Conservation (phyloP, 2,113 vertebrate species). For the Lasiurus cinereus region DNA sequence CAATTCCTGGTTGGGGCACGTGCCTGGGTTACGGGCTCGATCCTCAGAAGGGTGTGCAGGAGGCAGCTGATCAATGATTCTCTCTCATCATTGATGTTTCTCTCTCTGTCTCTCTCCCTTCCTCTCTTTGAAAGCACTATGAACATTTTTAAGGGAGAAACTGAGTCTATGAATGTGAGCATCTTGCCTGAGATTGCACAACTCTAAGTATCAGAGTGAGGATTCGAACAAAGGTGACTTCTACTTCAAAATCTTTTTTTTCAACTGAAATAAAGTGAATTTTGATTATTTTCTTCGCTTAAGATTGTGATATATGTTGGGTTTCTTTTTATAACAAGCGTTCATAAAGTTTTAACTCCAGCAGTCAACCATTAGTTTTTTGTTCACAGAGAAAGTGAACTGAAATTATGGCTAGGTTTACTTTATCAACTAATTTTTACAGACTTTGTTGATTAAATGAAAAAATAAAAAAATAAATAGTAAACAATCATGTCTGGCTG, state of each 20-base stretch:
- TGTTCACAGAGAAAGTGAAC: conserved; percentile 34
- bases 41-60: too few relatives aligned
- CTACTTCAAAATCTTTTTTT: neutral
- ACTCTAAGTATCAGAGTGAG: neutral
- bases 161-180: neutral
- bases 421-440: neutral
- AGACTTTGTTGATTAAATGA: neutral
- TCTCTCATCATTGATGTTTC: too few relatives aligned
- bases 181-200: neutral
- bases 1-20: too few relatives aligned
- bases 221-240: neutral
- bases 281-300: neutral
- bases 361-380: neutral
- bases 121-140: too few relatives aligned
- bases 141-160: too few relatives aligned
- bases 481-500: conserved; percentile 1
- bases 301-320: neutral
- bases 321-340: neutral
- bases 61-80: too few relatives aligned
- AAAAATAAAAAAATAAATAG: neutral
- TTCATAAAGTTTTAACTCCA: neutral
- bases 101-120: too few relatives aligned
- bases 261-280: neutral
- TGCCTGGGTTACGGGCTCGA: too few relatives aligned
- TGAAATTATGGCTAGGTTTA: neutral